Evolutionary conservation across 2,797 vertebrate species (phyloP), one percentile per base, ranked within the genome.

Genomic region (Chaetophractus vellerosus): DNA sequence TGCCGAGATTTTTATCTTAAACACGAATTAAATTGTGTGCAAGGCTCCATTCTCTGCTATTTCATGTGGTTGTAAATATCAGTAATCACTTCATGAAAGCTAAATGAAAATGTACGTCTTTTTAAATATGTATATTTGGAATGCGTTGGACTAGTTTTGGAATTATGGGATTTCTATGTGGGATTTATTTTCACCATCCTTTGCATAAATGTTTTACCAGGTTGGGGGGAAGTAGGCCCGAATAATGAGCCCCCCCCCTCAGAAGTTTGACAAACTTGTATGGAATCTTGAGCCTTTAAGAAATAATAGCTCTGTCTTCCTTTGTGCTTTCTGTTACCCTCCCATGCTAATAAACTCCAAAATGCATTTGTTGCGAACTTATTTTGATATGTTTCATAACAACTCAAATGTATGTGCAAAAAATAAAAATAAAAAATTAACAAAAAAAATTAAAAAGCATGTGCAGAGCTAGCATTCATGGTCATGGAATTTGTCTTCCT

Each of bases 321-420:
- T 68, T 79, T 83, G 69, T 33, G 18, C 50, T 94, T 90, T 93
- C n/a, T 96, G 38, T 91, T 90, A 63, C 6, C 9, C n/a, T 61
- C 1, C 24, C 91, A 10, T 55, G 41, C 66, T 95, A 97, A 98
- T 96, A 98, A 97, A 97, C 45, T 90, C 48, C 8, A 16, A 80
- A 74, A 93, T 23, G n/a, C n/a, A 66, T n/a, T 41, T 57, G n/a
- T 63, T 69, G 57, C 93, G 64, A 50, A 28, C 11, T 83, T 80
- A 45, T 66, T 93, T 88, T 87, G 38, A 66, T 87, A 23, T 52
- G 4, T 68, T 86, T 75, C n/a, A 26, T 18, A 76, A 41, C 9
- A 61, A 64, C 15, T 75, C 50, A 31, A 64, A 45, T 45, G 45
- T 45, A 45, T 45, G 8, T 45, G 45, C 45, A 45, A 45, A 45